Percentiles rank a stretch among this genome's conserved stretches.
Conservation (phyloP, 37 sponge, comb jelly and placozoan species). For the Mnemiopsis leidyi region DNA sequence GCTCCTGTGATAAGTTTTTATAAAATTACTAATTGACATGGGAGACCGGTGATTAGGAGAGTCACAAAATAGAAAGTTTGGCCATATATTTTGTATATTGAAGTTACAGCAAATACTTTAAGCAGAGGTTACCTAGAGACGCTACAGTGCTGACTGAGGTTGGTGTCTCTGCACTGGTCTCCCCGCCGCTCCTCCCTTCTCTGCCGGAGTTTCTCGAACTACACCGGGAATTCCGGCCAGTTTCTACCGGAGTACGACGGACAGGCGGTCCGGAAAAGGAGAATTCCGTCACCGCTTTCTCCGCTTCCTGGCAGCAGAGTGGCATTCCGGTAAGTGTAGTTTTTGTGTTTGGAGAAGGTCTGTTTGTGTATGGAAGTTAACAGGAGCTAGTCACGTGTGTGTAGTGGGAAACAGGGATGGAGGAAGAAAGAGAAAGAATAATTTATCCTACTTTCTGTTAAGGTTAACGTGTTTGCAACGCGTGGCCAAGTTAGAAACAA, state of each 20-base stretch:
- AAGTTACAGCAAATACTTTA: no score
- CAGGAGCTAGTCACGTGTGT: no score
- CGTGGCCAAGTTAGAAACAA: background rate
- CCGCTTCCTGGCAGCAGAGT: background rate
- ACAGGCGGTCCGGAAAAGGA: constrained; percentile 7
- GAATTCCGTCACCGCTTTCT: background rate
- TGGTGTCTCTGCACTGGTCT: background rate
- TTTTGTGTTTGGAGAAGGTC: background rate
- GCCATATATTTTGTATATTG: no score
- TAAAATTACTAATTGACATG: no score
- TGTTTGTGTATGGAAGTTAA: background rate
- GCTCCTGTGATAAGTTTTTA: no score
- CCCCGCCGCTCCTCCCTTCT: background rate
- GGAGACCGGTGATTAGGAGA: no score
- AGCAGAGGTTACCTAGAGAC: background rate
- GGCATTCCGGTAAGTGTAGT: background rate
- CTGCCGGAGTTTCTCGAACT: background rate
- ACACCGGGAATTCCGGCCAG: background rate
- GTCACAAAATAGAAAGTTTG: no score
- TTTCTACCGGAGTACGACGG: background rate
- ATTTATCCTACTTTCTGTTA: no score
- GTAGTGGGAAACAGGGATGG: no score
- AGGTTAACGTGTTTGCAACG: no score
- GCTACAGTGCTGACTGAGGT: background rate
- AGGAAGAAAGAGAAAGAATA: no score